Evolutionary conservation across 2,113 vertebrate genomes (phyloP), one percentile per base, ranked within the genome.

Genomic region (Himantopus leucocephalus): DNA sequence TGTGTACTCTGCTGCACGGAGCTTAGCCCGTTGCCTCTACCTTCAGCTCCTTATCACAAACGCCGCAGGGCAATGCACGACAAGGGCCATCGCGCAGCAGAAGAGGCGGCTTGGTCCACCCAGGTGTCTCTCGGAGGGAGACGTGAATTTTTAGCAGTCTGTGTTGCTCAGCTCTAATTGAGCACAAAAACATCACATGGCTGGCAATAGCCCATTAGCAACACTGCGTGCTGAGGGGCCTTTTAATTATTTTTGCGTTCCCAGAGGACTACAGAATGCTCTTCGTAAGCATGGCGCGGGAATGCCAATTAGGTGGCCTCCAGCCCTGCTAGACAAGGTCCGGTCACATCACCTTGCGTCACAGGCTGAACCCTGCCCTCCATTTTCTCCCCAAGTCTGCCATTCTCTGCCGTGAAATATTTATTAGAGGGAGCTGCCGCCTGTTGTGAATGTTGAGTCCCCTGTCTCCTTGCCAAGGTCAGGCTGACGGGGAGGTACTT

Each of bases 301-400:
- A 97, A 91, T 96, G 96, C 81, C 95, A 97, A 97, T 97, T 95
- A 94, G 93, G 81, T 95, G 96, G 93, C 96, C 96, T 97, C 87
- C 96, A 95, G 97, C 92, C 87, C 87, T n/a, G 47, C 93, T 91
- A 96, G 95, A 95, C 97, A 95, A 96, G 94, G 94, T 96, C 96
- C 72, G 74, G 92, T 92, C 94, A 97, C 93, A 97, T 97, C 95
- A 96, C 93, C 96, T 97, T 94, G 94, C 93, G 30, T 97, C 96
- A 97, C 89, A 92, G 71, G 41, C 91, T 97, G 97, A 97, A 95
- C 96, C 94, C 93, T 97, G 95, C 95, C 94, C 94, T 97, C 90
- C 90, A 80, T 95, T 96, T 96, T 97, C 94, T 96, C 94, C 95
- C 95, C 84, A 95, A 85, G 77, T 88, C 96, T 94, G 89, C 91